Conservation (phyloP, 2,113 vertebrate genomes). For the Eclectus roratus region DNA sequence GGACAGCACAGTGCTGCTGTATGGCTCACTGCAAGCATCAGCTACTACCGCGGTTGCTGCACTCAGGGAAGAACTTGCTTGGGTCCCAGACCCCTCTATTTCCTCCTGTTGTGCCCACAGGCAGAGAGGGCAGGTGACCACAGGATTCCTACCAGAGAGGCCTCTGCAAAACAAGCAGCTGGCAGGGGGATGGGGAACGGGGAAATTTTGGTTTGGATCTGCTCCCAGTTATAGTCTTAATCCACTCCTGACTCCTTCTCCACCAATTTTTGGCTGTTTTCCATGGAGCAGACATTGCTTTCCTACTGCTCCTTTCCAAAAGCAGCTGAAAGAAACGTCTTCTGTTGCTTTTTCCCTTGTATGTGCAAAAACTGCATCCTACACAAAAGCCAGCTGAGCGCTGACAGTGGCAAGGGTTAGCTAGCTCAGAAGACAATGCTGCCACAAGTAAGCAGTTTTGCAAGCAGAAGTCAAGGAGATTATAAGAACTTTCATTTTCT, state of each 20-base stretch:
- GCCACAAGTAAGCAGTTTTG: background rate
- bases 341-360: conserved; percentile 25
- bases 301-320: conserved; percentile 29
- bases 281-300: conserved; percentile 21
- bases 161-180: background rate
- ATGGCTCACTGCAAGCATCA: background rate
- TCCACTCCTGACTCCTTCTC: conserved; percentile 26
- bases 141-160: background rate
- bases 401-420: background rate
- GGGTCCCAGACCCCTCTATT: background rate
- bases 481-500: background rate
- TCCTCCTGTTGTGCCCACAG: background rate
- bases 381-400: background rate
- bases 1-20: background rate
- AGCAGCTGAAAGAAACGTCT: conserved; percentile 18
- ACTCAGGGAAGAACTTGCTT: background rate
- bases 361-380: conserved; percentile 24
- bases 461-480: background rate
- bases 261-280: conserved; percentile 10
- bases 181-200: background rate
- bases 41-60: fast-evolving
- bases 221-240: conserved; percentile 36
- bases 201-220: conserved; percentile 11
- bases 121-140: background rate
- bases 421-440: background rate